Base-by-base conservation (phyloP, 2,797 vertebrate genomes). In the Esox lucius region DNA sequence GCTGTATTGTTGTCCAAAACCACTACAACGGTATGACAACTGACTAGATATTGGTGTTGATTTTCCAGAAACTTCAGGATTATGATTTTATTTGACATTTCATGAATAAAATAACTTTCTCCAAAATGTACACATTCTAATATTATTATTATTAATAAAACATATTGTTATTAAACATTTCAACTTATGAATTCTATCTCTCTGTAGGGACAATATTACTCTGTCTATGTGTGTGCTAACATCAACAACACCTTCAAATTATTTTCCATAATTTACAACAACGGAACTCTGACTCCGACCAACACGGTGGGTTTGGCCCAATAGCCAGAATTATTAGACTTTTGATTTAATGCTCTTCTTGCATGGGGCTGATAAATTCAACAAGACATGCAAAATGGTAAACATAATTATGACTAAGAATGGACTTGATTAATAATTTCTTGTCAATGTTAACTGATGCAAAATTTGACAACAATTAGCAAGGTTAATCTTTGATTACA, bases 201-300 rank as follows among this genome's bases (percentile, higher is more conserved):
- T 24, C n/a, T 39, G 3, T 48, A 72, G 70, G n/a, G 5, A 3
- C 2, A 1, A 22, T 59, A 61, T 2, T 15, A 24, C 53, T 15
- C 6, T 33, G 15, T 5, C 53, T 72, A 42, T 61, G 53, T 61
- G 19, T 72, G 70, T 13, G 53, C 70, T 13, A 72, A 72, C n/a
- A 16, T 39, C 42, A 42, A 42, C 42, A 42, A 42, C 33, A 33
- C 2, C 4, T 13, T 72, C 7, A 46, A 3, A 19, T 56, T 72
- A 53, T 39, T 24, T 53, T 22, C 51, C 53, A 9, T 19, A 16
- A 1, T 24, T 31, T 9, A 39, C 12, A 4, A 24, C 31, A 39
- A 39, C 0, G 1, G 4, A 12, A 0, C 0, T 61, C 33, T 39
- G 12, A 12, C 12, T 9, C 1, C 2, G 0, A 3, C 0, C 3